A percentile compares a stretch with the other conserved stretches of the same genome.
These are phyloP conservation scores for Morinoia aosen DNA, from an alignment of 2,888 invertebrate genomes.

Conservation along the genomic window DNA sequence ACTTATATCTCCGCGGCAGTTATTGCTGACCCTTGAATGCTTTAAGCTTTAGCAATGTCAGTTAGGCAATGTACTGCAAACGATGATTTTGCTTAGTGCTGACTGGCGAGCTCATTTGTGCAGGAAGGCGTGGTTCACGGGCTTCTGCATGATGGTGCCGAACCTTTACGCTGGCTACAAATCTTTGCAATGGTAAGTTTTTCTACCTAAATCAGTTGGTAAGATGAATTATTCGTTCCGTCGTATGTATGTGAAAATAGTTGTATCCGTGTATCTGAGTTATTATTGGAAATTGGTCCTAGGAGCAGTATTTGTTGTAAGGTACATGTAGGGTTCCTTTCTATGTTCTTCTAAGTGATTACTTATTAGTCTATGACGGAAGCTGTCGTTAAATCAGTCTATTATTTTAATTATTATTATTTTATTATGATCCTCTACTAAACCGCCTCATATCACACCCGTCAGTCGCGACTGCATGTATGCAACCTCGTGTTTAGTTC, in stretches of 20 bases:
- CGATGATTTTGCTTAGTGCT: background rate
- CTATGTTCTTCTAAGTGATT: background rate
- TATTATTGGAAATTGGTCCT: background rate
- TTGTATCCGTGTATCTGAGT: background rate
- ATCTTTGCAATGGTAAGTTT: slow-evolving; percentile 63
- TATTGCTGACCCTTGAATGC: background rate
- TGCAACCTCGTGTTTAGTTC: too few species aligned
- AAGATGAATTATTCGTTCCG: background rate
- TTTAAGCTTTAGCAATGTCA: background rate
- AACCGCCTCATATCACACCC: too few species aligned
- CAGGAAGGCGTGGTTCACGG: slow-evolving; percentile 65
- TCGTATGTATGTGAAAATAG: background rate
- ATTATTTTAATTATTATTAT: too few species aligned
- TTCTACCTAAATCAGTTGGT: background rate
- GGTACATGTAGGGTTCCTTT: background rate
- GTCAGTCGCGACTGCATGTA: too few species aligned
- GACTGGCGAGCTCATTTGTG: background rate
- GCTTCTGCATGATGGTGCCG: slow-evolving; percentile 65
- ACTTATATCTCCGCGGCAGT: background rate
- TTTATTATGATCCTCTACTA: too few species aligned
- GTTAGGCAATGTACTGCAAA: background rate
- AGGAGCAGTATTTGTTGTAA: background rate
- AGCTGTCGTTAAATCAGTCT: too few species aligned
- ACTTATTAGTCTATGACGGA: too few species aligned
- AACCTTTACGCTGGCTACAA: slow-evolving; percentile 67